Evolutionary conservation across 2,888 invertebrate genomes (phyloP).

Genomic region (Hartigia nigra): DNA sequence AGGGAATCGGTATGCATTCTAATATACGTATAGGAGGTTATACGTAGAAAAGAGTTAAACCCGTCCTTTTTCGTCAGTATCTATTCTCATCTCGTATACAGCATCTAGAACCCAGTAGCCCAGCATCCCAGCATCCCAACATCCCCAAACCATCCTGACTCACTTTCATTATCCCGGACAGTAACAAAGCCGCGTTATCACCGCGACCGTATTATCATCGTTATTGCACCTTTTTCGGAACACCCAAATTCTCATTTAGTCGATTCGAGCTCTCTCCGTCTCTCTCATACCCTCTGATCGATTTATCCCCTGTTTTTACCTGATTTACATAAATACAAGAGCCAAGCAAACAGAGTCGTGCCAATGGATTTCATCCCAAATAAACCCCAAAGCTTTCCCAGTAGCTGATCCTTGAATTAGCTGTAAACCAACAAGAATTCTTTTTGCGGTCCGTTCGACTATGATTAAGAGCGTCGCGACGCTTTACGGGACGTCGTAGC

Average conservation of each 20-base stretch:
- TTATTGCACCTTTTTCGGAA: background rate
- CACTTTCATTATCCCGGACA: conserved; percentile 5
- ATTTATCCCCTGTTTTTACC: background rate
- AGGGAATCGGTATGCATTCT: background rate
- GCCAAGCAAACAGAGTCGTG: background rate
- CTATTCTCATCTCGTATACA: background rate
- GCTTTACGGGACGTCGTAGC: background rate
- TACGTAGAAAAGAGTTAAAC: background rate
- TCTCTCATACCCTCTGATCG: background rate
- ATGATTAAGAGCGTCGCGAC: background rate
- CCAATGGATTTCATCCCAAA: background rate
- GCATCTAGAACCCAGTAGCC: background rate
- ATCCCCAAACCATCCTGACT: background rate
- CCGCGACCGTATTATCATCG: conserved; percentile 3
- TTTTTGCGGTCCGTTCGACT: background rate
- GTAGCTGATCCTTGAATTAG: background rate
- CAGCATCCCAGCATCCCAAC: background rate
- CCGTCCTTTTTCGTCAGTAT: background rate
- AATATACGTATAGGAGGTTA: background rate
- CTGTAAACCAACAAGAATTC: background rate
- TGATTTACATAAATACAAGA: background rate
- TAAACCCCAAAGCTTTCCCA: background rate
- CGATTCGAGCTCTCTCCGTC: background rate
- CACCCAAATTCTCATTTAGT: background rate
- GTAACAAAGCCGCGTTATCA: conserved; percentile 8